Base-by-base conservation (phyloP, 2,888 invertebrate genomes). In the Rutpela maculata region DNA sequence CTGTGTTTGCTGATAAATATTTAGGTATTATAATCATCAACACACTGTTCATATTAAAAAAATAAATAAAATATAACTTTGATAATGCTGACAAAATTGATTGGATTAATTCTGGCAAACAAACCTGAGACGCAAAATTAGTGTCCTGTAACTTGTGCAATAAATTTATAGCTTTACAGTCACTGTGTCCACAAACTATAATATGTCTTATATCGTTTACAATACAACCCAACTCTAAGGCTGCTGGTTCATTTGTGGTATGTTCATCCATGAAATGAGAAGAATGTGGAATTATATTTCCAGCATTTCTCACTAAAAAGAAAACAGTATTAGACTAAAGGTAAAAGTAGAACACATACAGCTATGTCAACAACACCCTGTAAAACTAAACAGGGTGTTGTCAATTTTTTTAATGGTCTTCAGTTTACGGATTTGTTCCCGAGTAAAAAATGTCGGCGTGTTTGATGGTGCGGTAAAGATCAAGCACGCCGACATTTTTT, bases 151-250 rank as follows among this genome's bases (percentile, higher is more conserved):
- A 90, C 85, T 95, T 93, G 88, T 97, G 96, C 1, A 99, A 91
- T 75, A 98, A 92, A 91, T 98, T 98, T 95, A 99, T 98, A 3
- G 99, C 99, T 93, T 98, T 99, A 89, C 99, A 99, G 88, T 99
- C 99, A 79, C 98, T 98, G 88, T 99, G 99, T 0, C 99, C 99
- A 88, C 98, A 98, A 3, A 99, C 97, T 80, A 99, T 96, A 57
- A 99, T 94, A 87, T 99, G 97, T 78, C 95, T 92, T 81, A 99
- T 97, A 84, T 97, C 94, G 88, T 98, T 98, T 57, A 97, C 93
- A 19, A 98, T 94, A 89, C 98, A 99, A 26, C 97, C 98, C 72
- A 99, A 92, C 90, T 99, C 99, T 83, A 99, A 90, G 5, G 98
- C 99, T 7, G 98, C 99, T 10, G 98, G 98, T 90, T 99, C 99